These are phyloP conservation scores for Synanthedon myopaeformis DNA, from an alignment of 2,888 invertebrate species.

Conservation along the genomic window DNA sequence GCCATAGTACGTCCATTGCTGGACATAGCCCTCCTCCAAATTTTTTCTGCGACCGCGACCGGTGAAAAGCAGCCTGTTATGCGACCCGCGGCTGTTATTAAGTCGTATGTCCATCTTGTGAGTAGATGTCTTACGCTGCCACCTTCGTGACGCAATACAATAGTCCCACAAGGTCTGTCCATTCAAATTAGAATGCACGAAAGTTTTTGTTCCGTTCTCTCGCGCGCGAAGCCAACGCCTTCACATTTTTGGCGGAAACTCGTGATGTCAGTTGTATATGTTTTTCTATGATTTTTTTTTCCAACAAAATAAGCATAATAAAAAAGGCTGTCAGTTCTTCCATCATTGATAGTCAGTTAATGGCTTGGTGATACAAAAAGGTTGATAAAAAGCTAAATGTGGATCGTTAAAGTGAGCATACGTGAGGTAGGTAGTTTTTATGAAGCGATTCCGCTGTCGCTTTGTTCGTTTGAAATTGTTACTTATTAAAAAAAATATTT, in stretches of 20 bases:
- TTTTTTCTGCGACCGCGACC: too few species aligned
- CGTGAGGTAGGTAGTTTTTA: conserved; percentile 13
- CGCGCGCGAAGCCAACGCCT: conserved; percentile 18
- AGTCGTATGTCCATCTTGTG: too few species aligned
- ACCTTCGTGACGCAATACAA: too few species aligned
- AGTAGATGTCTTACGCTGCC: too few species aligned
- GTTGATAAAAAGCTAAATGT: conserved; percentile 1
- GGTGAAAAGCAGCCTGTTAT: too few species aligned
- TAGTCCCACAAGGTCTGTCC: background rate
- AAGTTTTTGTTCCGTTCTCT: background rate
- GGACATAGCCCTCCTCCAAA: too few species aligned
- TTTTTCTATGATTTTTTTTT: conserved; percentile 21
- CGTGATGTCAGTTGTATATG: conserved; percentile 25
- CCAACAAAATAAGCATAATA: conserved; percentile 12
- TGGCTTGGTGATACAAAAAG: conserved; percentile 30
- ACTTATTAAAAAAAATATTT: too few species aligned
- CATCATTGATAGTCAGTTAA: conserved; percentile 45
- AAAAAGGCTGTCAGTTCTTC: conserved; percentile 24
- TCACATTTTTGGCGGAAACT: conserved; percentile 30
- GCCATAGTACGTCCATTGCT: too few species aligned
- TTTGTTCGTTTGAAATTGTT: background rate
- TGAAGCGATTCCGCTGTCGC: conserved; percentile 14
- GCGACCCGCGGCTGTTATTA: too few species aligned
- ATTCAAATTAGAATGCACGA: background rate
- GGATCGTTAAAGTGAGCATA: conserved; percentile 11